Evolutionary conservation across 2,113 vertebrate species (phyloP).

Genomic region (Callipepla californica): DNA sequence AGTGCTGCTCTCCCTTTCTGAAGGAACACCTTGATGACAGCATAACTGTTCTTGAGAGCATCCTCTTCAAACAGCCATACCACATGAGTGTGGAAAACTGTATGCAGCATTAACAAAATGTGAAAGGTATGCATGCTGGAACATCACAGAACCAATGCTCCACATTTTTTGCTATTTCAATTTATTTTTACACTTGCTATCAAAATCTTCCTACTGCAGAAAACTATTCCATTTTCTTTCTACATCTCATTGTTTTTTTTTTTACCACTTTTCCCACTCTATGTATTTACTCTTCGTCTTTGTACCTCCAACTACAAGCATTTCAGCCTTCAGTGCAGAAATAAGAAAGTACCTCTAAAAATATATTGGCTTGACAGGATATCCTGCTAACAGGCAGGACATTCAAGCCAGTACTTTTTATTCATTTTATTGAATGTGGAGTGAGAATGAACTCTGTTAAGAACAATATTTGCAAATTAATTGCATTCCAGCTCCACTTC

Average conservation of each 20-base stretch:
- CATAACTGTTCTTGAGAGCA: neutral
- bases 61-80: neutral
- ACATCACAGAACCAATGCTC: neutral
- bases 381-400: neutral
- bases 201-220: neutral
- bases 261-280: neutral
- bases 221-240: neutral
- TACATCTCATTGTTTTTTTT: neutral
- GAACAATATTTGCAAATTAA: neutral
- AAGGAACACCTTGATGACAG: neutral
- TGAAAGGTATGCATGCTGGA: neutral
- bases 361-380: neutral
- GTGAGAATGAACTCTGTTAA: neutral
- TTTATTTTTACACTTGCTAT: neutral
- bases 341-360: neutral
- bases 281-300: neutral
- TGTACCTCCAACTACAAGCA: neutral
- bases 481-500: neutral
- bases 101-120: neutral
- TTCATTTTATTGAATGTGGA: neutral
- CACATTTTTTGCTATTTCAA: neutral
- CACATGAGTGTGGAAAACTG: neutral
- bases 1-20: neutral
- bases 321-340: neutral
- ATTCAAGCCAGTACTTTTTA: neutral